phyloP scores from a whole-genome alignment of 2,113 vertebrate species.

The Cyanistes caeruleus region DNA sequence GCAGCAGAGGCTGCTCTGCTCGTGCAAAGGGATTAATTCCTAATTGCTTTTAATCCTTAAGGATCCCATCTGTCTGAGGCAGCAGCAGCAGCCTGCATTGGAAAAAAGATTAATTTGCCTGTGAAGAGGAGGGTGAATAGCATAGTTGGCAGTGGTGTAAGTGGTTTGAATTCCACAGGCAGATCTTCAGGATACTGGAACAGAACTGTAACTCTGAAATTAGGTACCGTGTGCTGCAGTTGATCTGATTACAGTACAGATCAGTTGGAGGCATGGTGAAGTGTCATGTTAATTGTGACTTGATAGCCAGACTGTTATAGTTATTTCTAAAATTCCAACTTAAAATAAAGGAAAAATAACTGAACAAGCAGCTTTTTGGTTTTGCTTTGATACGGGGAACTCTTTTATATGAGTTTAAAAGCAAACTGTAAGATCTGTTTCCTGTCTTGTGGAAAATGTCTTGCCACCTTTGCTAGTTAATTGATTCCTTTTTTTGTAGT shows the following conservation, averaged over 20 bases:
- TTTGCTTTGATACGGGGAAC: background rate
- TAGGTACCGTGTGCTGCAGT: background rate
- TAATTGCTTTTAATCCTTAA: slow-evolving; percentile 36
- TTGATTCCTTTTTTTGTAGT: background rate
- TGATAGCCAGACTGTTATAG: background rate
- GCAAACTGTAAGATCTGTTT: background rate
- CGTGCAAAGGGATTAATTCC: background rate
- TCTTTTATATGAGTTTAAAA: background rate
- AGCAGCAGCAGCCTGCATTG: background rate
- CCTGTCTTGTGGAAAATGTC: background rate
- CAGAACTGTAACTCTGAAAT: background rate
- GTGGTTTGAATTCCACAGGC: background rate
- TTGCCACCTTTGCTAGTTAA: background rate
- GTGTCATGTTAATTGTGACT: background rate
- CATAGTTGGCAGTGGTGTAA: background rate
- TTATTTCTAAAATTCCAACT: background rate
- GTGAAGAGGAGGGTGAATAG: background rate
- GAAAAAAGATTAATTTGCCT: slow-evolving; percentile 17
- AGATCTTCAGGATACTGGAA: background rate
- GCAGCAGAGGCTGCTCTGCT: background rate
- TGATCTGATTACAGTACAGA: background rate
- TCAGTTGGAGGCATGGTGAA: background rate
- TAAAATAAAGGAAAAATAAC: background rate
- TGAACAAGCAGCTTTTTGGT: background rate
- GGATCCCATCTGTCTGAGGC: slow-evolving; percentile 32